Evolutionary conservation across 2,113 vertebrate genomes (phyloP), one percentile per base, ranked within the genome.

Genomic region (Phrynosoma platyrhinos): DNA sequence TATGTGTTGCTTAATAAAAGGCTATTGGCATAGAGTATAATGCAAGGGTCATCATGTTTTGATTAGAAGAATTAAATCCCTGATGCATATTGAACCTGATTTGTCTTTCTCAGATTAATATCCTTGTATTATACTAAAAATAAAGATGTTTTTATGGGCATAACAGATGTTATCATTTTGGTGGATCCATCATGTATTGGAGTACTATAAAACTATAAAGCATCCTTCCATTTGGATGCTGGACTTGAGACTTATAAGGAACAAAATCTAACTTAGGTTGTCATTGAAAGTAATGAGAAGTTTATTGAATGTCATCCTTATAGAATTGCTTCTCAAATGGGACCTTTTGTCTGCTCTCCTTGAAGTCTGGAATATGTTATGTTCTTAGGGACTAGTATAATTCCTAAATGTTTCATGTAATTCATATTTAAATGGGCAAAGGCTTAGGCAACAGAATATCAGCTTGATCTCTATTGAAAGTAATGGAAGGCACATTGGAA

Each of bases 1-100:
- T 36, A 53, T 78, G 42, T 80, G 25, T 79, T 88, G 36, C 47
- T 87, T 89, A 90, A 92, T 88, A 92, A 91, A 95, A 86, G 86
- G 0, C 32, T 91, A 75, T 14, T 79, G 84, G 82, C 25, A n/a
- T 78, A 92, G 75, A 7, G 4, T 25, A 47, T 91, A 93, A 78
- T 42, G 4, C 5, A 72, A 20, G 74, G 4, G 42, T 13, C 12
- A 90, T 87, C 66, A 5, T 64, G 88, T 91, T 78, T 86, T 89
- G 40, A 52, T 92, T 89, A 52, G 14, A 72, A 91, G 55, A 52
- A 8, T 89, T 62, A 64, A 36, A 79, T 79, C 64, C 1, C 40
- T 81, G 64, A 47, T 87, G 90, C 80, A 0, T 79, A 83, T 5
- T 72, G 30, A 81, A 64, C 0, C 27, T 92, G 16, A 40, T 4